Conservation (phyloP, 2,888 invertebrate species). For the Chaetogeoica ovagalla region DNA sequence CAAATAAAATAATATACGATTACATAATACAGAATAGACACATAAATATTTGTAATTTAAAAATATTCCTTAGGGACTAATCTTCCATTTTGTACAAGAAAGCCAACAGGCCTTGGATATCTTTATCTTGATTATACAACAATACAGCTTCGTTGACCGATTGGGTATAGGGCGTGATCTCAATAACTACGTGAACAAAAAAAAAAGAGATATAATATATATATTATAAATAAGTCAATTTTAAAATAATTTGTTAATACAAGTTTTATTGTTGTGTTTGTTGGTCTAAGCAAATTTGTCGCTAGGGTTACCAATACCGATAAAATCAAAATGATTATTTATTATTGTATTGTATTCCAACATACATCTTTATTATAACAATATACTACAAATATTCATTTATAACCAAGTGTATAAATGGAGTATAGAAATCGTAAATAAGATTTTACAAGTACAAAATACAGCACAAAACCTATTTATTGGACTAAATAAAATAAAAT, state of each 20-base stretch:
- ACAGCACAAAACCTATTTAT: not conserved
- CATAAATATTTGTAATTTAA: not conserved
- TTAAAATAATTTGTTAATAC: not conserved
- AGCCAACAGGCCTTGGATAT: slow-evolving; percentile 41
- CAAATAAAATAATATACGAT: not conserved
- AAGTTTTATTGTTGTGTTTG: too few relatives aligned
- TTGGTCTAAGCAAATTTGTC: too few relatives aligned
- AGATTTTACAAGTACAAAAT: not conserved
- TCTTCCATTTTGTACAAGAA: slow-evolving; percentile 7
- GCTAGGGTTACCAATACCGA: too few relatives aligned
- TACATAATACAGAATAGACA: not conserved
- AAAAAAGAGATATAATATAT: slow-evolving; percentile 11
- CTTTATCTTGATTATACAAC: slow-evolving; percentile 21
- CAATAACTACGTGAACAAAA: slow-evolving; percentile 16
- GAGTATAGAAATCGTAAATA: not conserved
- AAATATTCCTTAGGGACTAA: not conserved
- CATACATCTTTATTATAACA: too few relatives aligned
- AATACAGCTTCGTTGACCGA: not conserved
- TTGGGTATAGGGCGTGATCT: not conserved
- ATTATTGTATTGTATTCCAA: too few relatives aligned
- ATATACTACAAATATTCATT: too few relatives aligned
- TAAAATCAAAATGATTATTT: too few relatives aligned
- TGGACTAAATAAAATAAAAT: not conserved
- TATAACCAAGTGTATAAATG: too few relatives aligned
- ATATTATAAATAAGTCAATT: not conserved